Evolutionary conservation across 2,113 vertebrate genomes (phyloP).

Genomic region (Rhombomys opimus): DNA sequence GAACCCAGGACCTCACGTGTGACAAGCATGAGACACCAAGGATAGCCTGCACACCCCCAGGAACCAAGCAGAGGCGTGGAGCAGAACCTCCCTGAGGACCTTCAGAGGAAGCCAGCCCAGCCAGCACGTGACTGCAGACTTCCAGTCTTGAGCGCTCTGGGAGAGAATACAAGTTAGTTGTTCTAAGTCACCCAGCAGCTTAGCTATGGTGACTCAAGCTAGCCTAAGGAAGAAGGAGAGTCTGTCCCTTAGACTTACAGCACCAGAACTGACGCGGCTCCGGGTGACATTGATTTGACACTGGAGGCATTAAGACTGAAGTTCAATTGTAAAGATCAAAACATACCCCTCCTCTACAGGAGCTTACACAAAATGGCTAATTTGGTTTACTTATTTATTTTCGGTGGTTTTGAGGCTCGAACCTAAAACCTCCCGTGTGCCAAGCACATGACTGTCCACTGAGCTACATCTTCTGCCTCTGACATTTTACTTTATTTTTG

Average conservation of each 20-base stretch:
- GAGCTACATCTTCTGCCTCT: neutral
- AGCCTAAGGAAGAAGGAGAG: slow-evolving; percentile 6
- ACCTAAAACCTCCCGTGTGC: neutral
- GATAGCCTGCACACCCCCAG: neutral
- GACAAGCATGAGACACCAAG: neutral
- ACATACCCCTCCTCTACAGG: neutral
- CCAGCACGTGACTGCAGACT: neutral
- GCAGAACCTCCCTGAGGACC: neutral
- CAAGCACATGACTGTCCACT: no score
- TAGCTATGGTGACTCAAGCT: neutral
- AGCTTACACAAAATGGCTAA: neutral
- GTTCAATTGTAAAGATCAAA: neutral
- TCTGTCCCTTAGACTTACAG: neutral
- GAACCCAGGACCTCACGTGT: no score
- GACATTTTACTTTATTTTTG: neutral
- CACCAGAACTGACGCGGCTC: neutral
- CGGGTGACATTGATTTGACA: neutral
- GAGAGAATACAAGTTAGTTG: neutral
- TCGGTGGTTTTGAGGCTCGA: neutral
- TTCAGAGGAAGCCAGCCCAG: neutral
- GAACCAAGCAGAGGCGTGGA: neutral
- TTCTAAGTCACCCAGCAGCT: neutral
- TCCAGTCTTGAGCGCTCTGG: neutral
- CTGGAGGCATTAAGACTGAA: neutral
- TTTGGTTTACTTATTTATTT: neutral